A percentile compares a stretch with the other conserved stretches of the same genome.
phyloP scores from a whole-genome alignment of 2,888 invertebrate species.

The Mythimna vitellina region DNA sequence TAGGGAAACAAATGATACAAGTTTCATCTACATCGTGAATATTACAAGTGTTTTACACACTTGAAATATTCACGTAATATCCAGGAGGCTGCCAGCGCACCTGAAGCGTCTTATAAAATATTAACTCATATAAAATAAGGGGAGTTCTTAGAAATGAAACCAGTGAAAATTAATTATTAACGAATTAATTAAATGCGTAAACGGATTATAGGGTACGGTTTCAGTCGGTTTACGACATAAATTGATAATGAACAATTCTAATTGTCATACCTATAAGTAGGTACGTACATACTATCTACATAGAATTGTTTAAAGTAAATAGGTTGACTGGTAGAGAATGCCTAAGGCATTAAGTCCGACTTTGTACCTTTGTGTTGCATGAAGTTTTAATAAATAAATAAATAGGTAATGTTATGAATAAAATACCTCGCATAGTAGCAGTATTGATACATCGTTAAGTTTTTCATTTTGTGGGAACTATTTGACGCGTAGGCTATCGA shows the following conservation, averaged over 20 bases:
- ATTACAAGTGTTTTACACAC: constrained; percentile 3
- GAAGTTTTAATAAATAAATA: too few relatives aligned
- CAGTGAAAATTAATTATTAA: constrained; percentile 44
- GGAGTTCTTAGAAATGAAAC: constrained; percentile 25
- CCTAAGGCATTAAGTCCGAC: too few relatives aligned
- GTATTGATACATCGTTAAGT: neutral
- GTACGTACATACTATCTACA: neutral
- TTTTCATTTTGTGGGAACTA: neutral
- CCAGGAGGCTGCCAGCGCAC: constrained; percentile 21
- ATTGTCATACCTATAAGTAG: neutral
- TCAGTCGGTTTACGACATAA: constrained; percentile 19
- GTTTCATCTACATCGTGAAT: constrained; percentile 40
- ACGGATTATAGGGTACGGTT: constrained; percentile 22
- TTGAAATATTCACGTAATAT: constrained; percentile 23
- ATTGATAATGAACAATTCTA: constrained; percentile 27
- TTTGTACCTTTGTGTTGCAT: too few relatives aligned
- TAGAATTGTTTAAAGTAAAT: neutral
- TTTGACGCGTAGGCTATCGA: neutral
- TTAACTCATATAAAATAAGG: constrained; percentile 32
- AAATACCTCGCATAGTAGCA: neutral
- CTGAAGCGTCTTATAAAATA: constrained; percentile 43
- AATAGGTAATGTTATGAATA: neutral
- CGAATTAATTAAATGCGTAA: constrained; percentile 46
- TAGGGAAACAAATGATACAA: constrained; percentile 59
- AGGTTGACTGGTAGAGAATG: too few relatives aligned